Conservation (phyloP, 1,140 invertebrate species). For the Hyposmocoma kahamanoa region DNA sequence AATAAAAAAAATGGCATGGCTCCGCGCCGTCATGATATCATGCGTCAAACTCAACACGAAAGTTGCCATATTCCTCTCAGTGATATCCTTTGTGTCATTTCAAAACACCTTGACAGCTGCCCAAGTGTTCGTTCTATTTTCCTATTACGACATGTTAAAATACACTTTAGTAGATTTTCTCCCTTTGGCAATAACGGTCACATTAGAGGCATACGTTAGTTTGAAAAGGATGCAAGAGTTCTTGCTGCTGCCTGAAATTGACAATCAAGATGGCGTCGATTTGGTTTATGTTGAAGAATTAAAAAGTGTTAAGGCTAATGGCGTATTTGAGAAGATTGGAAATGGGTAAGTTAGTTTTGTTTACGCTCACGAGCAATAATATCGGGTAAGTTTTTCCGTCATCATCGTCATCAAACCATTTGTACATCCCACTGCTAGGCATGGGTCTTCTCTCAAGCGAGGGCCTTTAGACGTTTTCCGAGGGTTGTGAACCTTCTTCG, state of each 20-base stretch:
- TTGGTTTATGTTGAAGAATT: conserved; percentile 36
- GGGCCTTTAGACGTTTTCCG: too few relatives aligned
- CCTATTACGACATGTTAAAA: conserved; percentile 82
- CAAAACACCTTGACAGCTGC: conserved; percentile 81
- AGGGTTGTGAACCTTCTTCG: too few relatives aligned
- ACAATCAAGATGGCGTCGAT: conserved; percentile 48
- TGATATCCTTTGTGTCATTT: conserved; percentile 83
- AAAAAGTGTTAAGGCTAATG: conserved; percentile 19
- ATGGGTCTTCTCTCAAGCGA: too few relatives aligned
- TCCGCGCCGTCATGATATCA: conserved; percentile 80
- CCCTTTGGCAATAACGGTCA: conserved; percentile 78
- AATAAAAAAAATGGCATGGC: conserved; percentile 79
- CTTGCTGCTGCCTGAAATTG: conserved; percentile 75
- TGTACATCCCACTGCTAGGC: too few relatives aligned
- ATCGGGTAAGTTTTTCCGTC: too few relatives aligned
- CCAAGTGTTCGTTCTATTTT: conserved; percentile 83
- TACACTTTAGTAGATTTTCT: conserved; percentile 84
- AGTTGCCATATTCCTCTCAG: conserved; percentile 84
- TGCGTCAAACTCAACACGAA: conserved; percentile 82
- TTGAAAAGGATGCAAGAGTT: conserved; percentile 81
- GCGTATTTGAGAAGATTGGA: conserved; percentile 55
- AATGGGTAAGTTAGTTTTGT: conserved; percentile 59
- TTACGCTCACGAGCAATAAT: too few relatives aligned
- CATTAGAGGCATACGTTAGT: conserved; percentile 77
- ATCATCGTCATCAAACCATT: too few relatives aligned